Evolutionary conservation across 2,797 vertebrate species (phyloP), one percentile per base, ranked within the genome.

Genomic region (Labroides dimidiatus): DNA sequence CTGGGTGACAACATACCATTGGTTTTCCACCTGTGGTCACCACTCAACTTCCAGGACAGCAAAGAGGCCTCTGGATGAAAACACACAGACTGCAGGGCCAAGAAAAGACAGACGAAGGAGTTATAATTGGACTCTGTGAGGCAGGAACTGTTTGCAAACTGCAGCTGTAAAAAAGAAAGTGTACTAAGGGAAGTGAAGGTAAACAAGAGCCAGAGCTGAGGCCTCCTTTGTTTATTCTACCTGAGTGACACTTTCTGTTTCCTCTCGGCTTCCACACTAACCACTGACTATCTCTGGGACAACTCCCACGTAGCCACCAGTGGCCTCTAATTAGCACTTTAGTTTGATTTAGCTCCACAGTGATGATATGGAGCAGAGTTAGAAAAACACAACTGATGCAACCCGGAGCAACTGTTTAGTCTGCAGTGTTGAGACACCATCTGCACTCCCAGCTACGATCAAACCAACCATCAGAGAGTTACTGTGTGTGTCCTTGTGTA

Each of bases 321-420:
- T 33, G 60, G 77, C 71, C 84, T 88, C 64, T 90, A 90, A 90
- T 90, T 83, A 84, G 61, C 54, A 63, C 69, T 56, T 72, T 44
- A 76, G 77, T 84, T 87, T 75, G 84, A 89, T 90, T 88, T 78
- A 85, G 64, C 63, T 67, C 53, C 50, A 39, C 72, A 37, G 53
- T 81, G 78, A 88, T 87, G 80, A 90, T 68, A 83, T 6, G 73
- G 77, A 30, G 3, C 70, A 37, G 43, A 69, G 76, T 69, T 23
- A 68, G 47, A 71, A 78, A 84, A 82, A 82, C 72, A 89, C 70
- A 64, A 78, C 76, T 85, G 82, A 89, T 83, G 87, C 81, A 89
- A 89, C 64, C 20, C 58, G 17, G 51, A 71, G 84, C 60, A 87
- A 88, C 73, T 82, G 85, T 89, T 90, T 87, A 88, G 88, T 89